Conservation (phyloP, 1,140 invertebrate species). For the Drosophila willistoni region DNA sequence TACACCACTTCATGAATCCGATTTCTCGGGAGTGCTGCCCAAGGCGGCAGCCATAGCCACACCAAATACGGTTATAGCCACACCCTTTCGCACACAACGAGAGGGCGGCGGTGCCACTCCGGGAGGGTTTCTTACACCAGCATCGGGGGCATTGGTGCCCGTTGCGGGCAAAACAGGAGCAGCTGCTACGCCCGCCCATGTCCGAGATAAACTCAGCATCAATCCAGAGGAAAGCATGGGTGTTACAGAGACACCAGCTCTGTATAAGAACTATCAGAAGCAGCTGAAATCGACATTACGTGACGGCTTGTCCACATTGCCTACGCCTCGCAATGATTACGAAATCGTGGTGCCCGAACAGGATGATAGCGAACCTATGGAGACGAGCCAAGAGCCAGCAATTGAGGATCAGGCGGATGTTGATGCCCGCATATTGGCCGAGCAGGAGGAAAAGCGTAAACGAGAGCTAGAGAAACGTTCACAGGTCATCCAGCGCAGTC, state of each 20-base stretch:
- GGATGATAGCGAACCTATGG: conserved; percentile 86
- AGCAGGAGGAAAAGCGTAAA: conserved; percentile 66
- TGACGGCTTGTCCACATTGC: conserved; percentile 90
- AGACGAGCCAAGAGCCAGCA: conserved; percentile 82
- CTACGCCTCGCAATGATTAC: conserved; percentile 97
- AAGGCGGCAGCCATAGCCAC: conserved; percentile 90
- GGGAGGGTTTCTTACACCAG: conserved; percentile 84
- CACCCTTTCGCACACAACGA: conserved; percentile 89
- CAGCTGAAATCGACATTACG: conserved; percentile 89
- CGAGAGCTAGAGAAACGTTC: conserved; percentile 91
- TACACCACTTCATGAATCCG: conserved; percentile 94
- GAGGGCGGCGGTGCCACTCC: conserved; percentile 82
- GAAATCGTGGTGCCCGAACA: conserved; percentile 98
- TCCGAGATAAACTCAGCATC: conserved; percentile 97
- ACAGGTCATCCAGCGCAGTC: conserved; percentile 93
- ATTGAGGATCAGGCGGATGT: conserved; percentile 95
- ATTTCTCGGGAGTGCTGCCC: conserved; percentile 93
- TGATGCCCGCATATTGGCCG: conserved; percentile 86
- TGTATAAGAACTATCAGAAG: conserved; percentile 87
- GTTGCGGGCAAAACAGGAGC: conserved; percentile 66
- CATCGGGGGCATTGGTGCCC: conserved; percentile 81
- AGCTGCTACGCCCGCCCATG: conserved; percentile 78
- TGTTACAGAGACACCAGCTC: conserved; percentile 87
- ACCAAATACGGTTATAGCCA: conserved; percentile 97
- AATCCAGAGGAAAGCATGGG: conserved; percentile 93